Evolutionary conservation across 37 sponge, comb jelly and placozoan species (phyloP).

Genomic region (Cliona cf. orientalis): DNA sequence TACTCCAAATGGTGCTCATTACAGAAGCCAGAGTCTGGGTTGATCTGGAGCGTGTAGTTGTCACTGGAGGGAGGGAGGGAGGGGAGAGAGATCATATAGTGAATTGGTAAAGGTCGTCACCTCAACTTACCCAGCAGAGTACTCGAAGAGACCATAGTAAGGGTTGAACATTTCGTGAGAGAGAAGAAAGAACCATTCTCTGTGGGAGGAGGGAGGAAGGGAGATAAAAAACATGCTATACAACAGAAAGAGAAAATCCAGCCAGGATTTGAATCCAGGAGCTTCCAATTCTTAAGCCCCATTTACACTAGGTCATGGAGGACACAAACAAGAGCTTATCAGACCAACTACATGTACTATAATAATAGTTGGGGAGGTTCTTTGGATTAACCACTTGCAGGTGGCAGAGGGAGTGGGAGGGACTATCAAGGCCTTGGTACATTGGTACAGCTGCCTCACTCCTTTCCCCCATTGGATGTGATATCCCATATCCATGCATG

Average conservation of each 20-base stretch:
- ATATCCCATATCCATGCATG: no score
- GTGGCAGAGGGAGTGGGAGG: no score
- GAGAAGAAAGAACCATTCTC: conserved; percentile 96
- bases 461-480: no score
- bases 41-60: conserved; percentile 99
- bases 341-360: no score
- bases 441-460: no score
- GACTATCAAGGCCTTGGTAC: no score
- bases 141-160: conserved; percentile 98
- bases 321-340: no score
- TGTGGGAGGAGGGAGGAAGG: conserved; percentile 3
- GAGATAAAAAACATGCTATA: neutral
- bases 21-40: conserved; percentile 94
- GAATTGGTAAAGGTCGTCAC: neutral
- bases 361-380: no score
- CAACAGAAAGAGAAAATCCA: no score
- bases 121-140: conserved; percentile 81
- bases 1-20: conserved; percentile 93
- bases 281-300: no score
- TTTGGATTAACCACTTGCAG: no score
- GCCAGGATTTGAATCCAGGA: no score
- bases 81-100: neutral
- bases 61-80: conserved; percentile 73
- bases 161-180: conserved; percentile 99
- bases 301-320: neutral